phyloP scores from a whole-genome alignment of 2,113 vertebrate species.

The Myotis yumanensis region DNA sequence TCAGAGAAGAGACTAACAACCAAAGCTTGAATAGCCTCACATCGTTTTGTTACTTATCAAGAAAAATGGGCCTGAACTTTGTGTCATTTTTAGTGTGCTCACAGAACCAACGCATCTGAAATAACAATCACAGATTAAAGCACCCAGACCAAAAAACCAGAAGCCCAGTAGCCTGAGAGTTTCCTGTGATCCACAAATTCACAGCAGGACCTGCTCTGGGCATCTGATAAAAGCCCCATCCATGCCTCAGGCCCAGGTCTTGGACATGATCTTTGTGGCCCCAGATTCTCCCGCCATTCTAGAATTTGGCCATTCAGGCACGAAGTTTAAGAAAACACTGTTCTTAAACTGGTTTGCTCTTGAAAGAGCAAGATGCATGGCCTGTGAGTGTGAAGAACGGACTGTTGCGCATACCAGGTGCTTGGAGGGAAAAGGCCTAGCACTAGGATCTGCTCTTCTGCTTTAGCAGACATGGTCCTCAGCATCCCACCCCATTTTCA shows the following conservation, averaged over 20 bases:
- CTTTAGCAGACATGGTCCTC: background rate
- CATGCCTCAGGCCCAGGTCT: background rate
- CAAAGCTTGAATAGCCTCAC: background rate
- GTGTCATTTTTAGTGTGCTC: background rate
- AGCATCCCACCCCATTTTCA: background rate
- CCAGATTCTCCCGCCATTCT: background rate
- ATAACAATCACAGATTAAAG: background rate
- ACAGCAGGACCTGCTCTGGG: background rate
- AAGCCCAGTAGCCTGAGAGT: background rate
- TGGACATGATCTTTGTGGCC: too few species aligned
- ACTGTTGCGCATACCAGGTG: accelerated
- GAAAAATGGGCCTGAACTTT: background rate
- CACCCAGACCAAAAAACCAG: background rate
- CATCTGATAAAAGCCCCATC: background rate
- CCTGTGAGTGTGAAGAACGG: too few species aligned
- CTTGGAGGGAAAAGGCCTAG: background rate
- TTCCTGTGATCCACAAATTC: background rate
- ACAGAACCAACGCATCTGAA: background rate
- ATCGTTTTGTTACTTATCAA: background rate
- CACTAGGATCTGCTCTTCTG: background rate
- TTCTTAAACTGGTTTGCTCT: too few species aligned
- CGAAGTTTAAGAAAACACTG: background rate
- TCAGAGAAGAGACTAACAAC: background rate
- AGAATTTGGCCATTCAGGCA: background rate
- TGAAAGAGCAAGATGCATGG: too few species aligned